Percentiles rank a stretch among this genome's conserved stretches.
phyloP scores from a whole-genome alignment of 1,140 invertebrate genomes.

The Homarus americanus region DNA sequence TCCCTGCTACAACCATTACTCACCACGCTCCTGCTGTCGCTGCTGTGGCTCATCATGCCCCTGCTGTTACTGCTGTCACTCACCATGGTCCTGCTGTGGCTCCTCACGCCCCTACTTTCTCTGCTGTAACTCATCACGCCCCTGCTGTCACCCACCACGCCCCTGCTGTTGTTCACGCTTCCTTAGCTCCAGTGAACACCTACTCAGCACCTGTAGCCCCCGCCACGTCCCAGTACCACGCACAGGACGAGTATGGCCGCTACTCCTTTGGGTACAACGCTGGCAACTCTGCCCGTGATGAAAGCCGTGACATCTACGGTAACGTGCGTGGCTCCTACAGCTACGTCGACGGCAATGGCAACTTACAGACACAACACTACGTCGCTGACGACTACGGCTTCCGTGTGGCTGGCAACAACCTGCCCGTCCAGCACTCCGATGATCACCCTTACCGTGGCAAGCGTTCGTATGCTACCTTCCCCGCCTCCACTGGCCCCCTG shows the following conservation, averaged over 20 bases:
- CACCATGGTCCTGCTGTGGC: neutral
- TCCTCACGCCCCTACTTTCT: neutral
- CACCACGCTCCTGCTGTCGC: neutral
- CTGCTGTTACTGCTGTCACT: neutral
- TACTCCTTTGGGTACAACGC: slow-evolving; percentile 84
- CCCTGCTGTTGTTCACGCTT: neutral
- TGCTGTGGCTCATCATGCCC: too few species aligned
- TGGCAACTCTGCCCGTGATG: slow-evolving; percentile 83
- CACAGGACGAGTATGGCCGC: slow-evolving; percentile 83
- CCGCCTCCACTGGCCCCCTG: slow-evolving; percentile 35
- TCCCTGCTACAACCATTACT: neutral
- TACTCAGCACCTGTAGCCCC: neutral
- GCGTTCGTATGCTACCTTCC: slow-evolving; percentile 50
- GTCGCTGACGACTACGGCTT: slow-evolving; percentile 76
- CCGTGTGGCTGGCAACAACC: slow-evolving; percentile 45
- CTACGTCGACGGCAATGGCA: slow-evolving; percentile 85
- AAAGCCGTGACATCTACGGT: slow-evolving; percentile 83
- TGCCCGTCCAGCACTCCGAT: slow-evolving; percentile 42
- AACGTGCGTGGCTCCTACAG: slow-evolving; percentile 83
- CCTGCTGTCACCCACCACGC: neutral
- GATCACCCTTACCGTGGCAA: slow-evolving; percentile 4
- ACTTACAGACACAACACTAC: slow-evolving; percentile 80
- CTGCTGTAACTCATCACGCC: neutral
- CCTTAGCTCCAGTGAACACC: neutral
- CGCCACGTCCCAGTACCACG: slow-evolving; percentile 80